Percentiles rank a stretch among this genome's conserved stretches.
phyloP scores from a whole-genome alignment of 2,888 invertebrate genomes.

The Perdita meconis region DNA sequence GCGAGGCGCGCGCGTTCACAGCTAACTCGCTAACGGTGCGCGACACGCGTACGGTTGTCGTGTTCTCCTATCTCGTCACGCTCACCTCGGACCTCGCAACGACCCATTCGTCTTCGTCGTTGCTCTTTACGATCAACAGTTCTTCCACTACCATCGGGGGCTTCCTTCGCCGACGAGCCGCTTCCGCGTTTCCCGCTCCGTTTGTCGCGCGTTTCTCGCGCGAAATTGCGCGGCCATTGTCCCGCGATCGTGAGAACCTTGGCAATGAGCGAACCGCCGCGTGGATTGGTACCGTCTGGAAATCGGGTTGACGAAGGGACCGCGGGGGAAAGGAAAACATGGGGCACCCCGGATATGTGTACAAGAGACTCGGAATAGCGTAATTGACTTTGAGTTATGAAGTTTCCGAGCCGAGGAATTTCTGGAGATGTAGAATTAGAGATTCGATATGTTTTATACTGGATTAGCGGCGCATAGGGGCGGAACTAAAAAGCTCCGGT shows the following conservation, averaged over 20 bases:
- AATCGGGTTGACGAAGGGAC: background rate
- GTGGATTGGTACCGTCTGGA: background rate
- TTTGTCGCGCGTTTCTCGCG: slow-evolving; percentile 6
- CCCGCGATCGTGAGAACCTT: slow-evolving; percentile 79
- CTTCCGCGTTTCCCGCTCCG: slow-evolving; percentile 12
- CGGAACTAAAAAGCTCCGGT: too few species aligned
- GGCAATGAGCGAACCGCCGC: background rate
- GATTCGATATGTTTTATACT: too few species aligned
- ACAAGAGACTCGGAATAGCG: too few species aligned
- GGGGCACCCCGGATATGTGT: background rate
- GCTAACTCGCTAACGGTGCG: slow-evolving; percentile 35
- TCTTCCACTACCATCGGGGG: slow-evolving; percentile 27
- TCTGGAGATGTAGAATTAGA: too few species aligned
- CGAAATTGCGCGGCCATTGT: slow-evolving; percentile 66
- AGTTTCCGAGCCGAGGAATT: too few species aligned
- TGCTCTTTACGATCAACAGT: background rate
- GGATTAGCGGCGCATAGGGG: too few species aligned
- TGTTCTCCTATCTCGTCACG: slow-evolving; percentile 2
- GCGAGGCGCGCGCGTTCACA: slow-evolving; percentile 16
- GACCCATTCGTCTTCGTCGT: background rate
- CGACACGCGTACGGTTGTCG: slow-evolving; percentile 14
- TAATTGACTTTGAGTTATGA: too few species aligned
- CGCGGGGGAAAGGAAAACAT: background rate
- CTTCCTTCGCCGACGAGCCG: background rate
- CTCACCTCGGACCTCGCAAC: background rate